A percentile compares a stretch with the other conserved stretches of the same genome.
These are phyloP conservation scores for Acanthopagrus latus DNA, from an alignment of 2,797 vertebrate species.

Conservation along the genomic window DNA sequence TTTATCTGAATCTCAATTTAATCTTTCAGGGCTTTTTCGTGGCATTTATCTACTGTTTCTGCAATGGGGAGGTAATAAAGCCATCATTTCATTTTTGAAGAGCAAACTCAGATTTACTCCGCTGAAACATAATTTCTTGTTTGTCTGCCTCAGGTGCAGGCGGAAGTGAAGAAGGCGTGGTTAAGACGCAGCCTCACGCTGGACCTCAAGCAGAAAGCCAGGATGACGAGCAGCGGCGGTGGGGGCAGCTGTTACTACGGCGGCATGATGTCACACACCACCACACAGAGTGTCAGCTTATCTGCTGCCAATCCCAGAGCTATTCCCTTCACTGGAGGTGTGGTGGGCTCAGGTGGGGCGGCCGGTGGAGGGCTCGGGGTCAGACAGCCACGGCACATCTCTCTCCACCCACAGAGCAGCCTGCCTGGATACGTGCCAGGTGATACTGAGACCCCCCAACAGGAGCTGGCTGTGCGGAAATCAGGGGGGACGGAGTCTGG, in stretches of 20 bases:
- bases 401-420: slow-evolving; percentile 60
- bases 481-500: slow-evolving; percentile 32
- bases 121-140: background rate
- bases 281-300: slow-evolving; percentile 86
- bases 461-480: slow-evolving; percentile 46
- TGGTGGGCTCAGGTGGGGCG: slow-evolving; percentile 43
- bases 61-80: slow-evolving; percentile 88
- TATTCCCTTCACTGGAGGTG: slow-evolving; percentile 52
- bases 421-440: slow-evolving; percentile 64
- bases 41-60: slow-evolving; percentile 92
- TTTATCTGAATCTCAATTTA: slow-evolving; percentile 11
- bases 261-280: slow-evolving; percentile 87
- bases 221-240: slow-evolving; percentile 85
- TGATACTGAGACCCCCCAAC: slow-evolving; percentile 56
- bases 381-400: slow-evolving; percentile 51
- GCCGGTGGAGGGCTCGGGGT: slow-evolving; percentile 42
- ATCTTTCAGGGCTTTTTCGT: slow-evolving; percentile 88
- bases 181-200: slow-evolving; percentile 83
- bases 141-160: slow-evolving; percentile 83
- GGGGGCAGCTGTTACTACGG: slow-evolving; percentile 88
- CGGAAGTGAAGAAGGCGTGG: slow-evolving; percentile 89
- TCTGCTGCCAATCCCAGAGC: slow-evolving; percentile 78
- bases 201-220: slow-evolving; percentile 88
- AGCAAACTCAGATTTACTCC: background rate
- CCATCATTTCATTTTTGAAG: background rate